These are phyloP conservation scores for Oryzias sinensis DNA, from an alignment of 2,797 vertebrate genomes.

Conservation along the genomic window DNA sequence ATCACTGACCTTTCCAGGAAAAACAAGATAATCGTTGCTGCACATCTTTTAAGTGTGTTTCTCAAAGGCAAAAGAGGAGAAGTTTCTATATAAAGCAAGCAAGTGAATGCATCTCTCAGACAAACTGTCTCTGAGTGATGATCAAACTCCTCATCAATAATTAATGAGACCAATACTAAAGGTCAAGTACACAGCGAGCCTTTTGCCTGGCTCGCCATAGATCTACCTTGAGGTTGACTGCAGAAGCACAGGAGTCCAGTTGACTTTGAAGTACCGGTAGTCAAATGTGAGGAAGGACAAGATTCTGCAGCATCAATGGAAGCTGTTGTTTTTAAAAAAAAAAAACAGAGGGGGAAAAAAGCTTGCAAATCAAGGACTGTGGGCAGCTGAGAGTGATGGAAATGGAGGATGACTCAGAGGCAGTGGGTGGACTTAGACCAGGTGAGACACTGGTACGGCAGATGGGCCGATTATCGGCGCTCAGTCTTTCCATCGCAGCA, in stretches of 20 bases:
- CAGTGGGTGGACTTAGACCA: conserved; percentile 69
- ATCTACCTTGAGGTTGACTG: conserved; percentile 46
- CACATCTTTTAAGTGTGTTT: conserved; percentile 4
- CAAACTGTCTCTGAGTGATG: conserved; percentile 43
- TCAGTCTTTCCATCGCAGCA: conserved; percentile 41
- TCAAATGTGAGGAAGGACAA: conserved; percentile 47
- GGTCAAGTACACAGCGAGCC: conserved; percentile 53
- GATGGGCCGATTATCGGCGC: conserved; percentile 58
- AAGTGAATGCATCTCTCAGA: conserved; percentile 22
- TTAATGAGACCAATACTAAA: conserved; percentile 60
- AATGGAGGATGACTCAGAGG: conserved; percentile 66
- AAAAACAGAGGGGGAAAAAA: background rate
- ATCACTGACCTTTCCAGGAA: conserved; percentile 5
- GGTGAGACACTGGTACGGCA: conserved; percentile 66
- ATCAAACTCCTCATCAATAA: conserved; percentile 62
- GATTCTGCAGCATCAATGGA: conserved; percentile 54
- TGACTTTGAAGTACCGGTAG: conserved; percentile 56
- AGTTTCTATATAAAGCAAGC: background rate
- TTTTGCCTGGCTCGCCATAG: conserved; percentile 33
- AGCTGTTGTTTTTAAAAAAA: conserved; percentile 18
- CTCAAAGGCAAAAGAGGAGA: conserved; percentile 3
- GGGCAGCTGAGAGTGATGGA: conserved; percentile 58
- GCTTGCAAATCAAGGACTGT: conserved; percentile 48
- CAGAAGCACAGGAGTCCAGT: conserved; percentile 48
- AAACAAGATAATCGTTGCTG: background rate